These are phyloP conservation scores for Tenebrio molitor DNA, from an alignment of 1,140 invertebrate genomes.

Conservation along the genomic window DNA sequence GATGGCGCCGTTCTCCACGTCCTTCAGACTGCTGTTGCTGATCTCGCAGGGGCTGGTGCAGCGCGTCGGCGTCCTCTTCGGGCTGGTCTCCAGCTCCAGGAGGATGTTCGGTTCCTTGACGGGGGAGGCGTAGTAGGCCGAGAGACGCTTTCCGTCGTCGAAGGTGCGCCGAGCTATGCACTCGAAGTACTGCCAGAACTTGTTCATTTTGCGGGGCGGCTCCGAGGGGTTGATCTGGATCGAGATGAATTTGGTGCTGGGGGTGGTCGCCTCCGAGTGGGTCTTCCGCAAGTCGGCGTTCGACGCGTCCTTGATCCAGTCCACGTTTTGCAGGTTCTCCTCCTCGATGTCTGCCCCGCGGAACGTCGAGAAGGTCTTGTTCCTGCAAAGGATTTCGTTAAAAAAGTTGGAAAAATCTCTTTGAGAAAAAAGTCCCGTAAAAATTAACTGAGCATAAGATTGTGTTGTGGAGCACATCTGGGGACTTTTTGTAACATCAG, in stretches of 20 bases:
- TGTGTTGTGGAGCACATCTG: too few relatives aligned
- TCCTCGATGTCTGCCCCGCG: conserved; percentile 6
- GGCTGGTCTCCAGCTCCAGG: conserved; percentile 28
- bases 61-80: background rate
- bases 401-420: background rate
- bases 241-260: conserved; percentile 21
- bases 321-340: background rate
- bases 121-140: conserved; percentile 35
- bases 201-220: conserved; percentile 42
- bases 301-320: background rate
- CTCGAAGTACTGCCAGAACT: conserved; percentile 48
- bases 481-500: too few relatives aligned
- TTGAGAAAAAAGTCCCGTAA: too few relatives aligned
- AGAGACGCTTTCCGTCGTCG: conserved; percentile 47
- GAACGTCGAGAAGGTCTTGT: conserved; percentile 28
- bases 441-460: too few relatives aligned
- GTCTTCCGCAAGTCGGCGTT: background rate
- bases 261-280: background rate
- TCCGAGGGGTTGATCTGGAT: conserved; percentile 13
- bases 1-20: conserved; percentile 64
- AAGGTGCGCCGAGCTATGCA: conserved; percentile 50
- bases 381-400: conserved; percentile 11
- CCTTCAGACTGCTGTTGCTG: conserved; percentile 66
- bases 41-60: conserved; percentile 59
- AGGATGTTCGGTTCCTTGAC: conserved; percentile 31